phyloP scores from a whole-genome alignment of 2,888 invertebrate genomes.

The Drosophila testacea region DNA sequence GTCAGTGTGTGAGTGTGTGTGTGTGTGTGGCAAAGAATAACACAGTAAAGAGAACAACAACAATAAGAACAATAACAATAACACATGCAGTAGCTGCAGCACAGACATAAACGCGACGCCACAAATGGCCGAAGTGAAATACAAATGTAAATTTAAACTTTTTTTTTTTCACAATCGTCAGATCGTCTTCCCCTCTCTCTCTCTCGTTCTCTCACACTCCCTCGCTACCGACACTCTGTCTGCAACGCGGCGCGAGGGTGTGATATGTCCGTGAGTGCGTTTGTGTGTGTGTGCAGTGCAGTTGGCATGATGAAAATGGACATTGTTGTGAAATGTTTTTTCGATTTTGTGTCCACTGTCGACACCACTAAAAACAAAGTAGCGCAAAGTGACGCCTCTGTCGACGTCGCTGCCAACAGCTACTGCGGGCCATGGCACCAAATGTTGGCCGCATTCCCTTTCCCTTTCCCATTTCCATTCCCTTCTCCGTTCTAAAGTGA shows the following conservation, averaged over 20 bases:
- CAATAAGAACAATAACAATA: slow-evolving; percentile 41
- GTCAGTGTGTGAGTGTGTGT: slow-evolving; percentile 13
- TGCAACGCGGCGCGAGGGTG: slow-evolving; percentile 48
- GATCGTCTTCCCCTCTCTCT: slow-evolving; percentile 18
- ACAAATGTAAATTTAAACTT: slow-evolving; percentile 75
- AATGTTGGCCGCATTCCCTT: slow-evolving; percentile 39
- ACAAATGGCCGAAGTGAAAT: slow-evolving; percentile 57
- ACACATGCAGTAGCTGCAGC: slow-evolving; percentile 37
- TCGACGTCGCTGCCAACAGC: slow-evolving; percentile 21
- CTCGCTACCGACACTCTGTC: slow-evolving; percentile 39
- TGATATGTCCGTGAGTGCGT: slow-evolving; percentile 23
- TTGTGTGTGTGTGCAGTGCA: slow-evolving; percentile 46
- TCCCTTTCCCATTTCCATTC: background rate
- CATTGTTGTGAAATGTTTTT: slow-evolving; percentile 79
- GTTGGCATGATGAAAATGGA: slow-evolving; percentile 72
- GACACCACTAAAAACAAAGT: slow-evolving; percentile 73
- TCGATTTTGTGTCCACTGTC: slow-evolving; percentile 73
- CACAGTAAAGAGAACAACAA: slow-evolving; percentile 45
- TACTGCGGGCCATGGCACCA: slow-evolving; percentile 52
- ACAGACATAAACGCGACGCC: slow-evolving; percentile 25
- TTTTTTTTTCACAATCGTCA: slow-evolving; percentile 73
- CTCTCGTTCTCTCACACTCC: background rate
- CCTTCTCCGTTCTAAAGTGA: background rate
- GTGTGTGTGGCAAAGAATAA: slow-evolving; percentile 47
- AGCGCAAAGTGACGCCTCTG: slow-evolving; percentile 57